Conservation (phyloP, 2,888 invertebrate species). For the Oxytorus armatus region DNA sequence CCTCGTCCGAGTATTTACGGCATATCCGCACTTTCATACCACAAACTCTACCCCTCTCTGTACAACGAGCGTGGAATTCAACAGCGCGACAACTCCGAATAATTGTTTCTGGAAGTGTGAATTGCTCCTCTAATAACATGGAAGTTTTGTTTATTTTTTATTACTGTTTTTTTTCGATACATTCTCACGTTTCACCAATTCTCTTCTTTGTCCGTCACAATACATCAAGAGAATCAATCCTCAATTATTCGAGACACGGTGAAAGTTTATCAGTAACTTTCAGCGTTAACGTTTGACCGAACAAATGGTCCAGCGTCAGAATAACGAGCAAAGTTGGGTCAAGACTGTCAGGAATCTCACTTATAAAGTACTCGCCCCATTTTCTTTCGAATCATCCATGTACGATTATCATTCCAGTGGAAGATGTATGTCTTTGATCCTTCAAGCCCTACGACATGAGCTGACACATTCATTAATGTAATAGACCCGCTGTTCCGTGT, state of each 20-base stretch:
- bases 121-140: conserved; percentile 79
- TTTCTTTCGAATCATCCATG: neutral
- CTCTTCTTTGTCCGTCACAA: neutral
- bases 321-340: conserved; percentile 7
- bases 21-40: conserved; percentile 79
- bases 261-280: too few relatives aligned
- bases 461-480: conserved; percentile 77
- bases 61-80: conserved; percentile 76
- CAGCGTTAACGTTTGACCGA: neutral
- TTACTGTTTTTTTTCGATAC: too few relatives aligned
- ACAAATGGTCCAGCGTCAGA: neutral
- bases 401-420: neutral
- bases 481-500: conserved; percentile 72
- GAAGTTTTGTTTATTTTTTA: conserved; percentile 24
- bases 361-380: neutral
- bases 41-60: conserved; percentile 64
- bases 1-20: conserved; percentile 83
- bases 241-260: neutral
- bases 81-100: conserved; percentile 78
- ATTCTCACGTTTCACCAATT: neutral
- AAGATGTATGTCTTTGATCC: neutral
- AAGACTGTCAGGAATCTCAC: neutral
- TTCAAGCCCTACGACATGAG: conserved; percentile 35
- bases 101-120: conserved; percentile 83
- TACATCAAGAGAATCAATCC: neutral